These are phyloP conservation scores for Pseudochaenichthys georgianus DNA, from an alignment of 2,797 vertebrate species.

Conservation along the genomic window DNA sequence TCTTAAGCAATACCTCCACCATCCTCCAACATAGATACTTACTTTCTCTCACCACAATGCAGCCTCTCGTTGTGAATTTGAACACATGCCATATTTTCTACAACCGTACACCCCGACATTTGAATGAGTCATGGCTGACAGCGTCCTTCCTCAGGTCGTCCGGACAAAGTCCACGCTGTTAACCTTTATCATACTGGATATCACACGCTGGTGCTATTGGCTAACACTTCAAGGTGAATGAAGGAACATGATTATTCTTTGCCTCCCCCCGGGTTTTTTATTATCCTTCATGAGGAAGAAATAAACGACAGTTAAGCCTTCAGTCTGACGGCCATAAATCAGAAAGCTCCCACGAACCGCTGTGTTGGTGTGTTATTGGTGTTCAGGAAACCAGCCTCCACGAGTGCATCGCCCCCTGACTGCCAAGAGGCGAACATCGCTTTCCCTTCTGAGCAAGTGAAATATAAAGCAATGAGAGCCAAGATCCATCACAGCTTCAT, in stretches of 20 bases:
- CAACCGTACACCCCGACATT: constrained; percentile 32
- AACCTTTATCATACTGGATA: background rate
- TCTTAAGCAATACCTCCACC: background rate
- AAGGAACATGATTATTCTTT: constrained; percentile 8
- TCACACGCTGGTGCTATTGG: background rate
- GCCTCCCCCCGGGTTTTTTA: background rate
- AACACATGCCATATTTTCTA: constrained; percentile 33
- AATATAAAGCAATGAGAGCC: background rate
- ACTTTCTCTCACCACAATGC: constrained; percentile 17
- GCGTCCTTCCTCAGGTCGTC: constrained; percentile 12
- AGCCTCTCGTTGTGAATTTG: constrained; percentile 24
- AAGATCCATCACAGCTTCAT: background rate
- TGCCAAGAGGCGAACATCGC: constrained; percentile 6
- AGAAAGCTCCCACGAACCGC: background rate
- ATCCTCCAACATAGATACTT: background rate
- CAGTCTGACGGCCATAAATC: background rate
- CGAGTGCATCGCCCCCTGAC: background rate
- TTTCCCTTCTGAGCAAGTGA: constrained; percentile 1
- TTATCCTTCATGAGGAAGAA: background rate
- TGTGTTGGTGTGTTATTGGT: no score
- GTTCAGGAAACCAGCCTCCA: background rate
- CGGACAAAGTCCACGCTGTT: constrained; percentile 46
- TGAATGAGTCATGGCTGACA: constrained; percentile 7
- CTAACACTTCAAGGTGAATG: background rate
- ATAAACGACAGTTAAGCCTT: background rate